Conservation (phyloP, 2,797 vertebrate species). For the Steatocranus sp. region DNA sequence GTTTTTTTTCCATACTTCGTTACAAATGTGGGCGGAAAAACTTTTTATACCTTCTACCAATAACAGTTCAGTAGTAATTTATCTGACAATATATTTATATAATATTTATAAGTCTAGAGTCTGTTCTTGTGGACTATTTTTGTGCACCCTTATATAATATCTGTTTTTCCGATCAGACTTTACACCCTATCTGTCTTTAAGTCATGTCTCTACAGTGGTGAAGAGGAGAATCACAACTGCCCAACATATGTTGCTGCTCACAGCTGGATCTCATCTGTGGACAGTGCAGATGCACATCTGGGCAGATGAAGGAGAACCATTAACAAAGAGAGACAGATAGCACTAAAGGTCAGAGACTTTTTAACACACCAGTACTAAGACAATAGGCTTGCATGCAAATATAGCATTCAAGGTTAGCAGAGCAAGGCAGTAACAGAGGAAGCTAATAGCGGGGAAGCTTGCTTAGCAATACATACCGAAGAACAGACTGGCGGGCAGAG, state of each 20-base stretch:
- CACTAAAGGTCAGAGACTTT: constrained; percentile 25
- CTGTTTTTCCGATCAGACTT: neutral
- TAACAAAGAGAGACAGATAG: constrained; percentile 17
- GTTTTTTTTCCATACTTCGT: neutral
- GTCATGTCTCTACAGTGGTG: constrained; percentile 12
- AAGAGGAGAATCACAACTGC: constrained; percentile 21
- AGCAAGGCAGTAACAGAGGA: constrained; percentile 45
- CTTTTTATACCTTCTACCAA: neutral
- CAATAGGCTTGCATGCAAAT: constrained; percentile 36
- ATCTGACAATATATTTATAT: neutral
- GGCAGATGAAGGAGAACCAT: constrained; percentile 30
- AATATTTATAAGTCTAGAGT: neutral
- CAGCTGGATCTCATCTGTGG: constrained; percentile 62
- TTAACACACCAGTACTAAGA: constrained; percentile 4
- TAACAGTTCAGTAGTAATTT: neutral
- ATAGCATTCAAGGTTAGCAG: constrained; percentile 41
- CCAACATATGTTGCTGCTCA: constrained; percentile 40
- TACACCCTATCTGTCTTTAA: neutral
- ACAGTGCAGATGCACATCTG: constrained; percentile 54
- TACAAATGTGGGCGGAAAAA: neutral
- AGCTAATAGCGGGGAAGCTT: constrained; percentile 58
- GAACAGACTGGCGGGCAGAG: constrained; percentile 91
- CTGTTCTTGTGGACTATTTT: neutral
- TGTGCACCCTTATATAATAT: neutral
- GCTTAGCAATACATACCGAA: constrained; percentile 88